Base-by-base conservation (phyloP, 2,797 vertebrate species). In the Takifugu ocellatus region DNA sequence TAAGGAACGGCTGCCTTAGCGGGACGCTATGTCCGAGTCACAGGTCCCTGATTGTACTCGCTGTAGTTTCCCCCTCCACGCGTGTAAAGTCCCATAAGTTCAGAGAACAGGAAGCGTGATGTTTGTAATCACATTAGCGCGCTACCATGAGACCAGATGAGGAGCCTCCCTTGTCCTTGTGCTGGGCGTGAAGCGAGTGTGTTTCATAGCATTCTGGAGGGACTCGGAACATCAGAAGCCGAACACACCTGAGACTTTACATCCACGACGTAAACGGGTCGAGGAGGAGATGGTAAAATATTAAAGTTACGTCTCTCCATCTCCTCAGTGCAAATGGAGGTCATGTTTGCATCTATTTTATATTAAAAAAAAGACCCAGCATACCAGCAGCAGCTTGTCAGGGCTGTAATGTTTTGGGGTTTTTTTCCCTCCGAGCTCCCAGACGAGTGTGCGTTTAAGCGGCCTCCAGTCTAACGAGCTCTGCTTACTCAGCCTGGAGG, bases 401-500 rank as follows among this genome's bases (percentile, higher is more conserved):
- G 27, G 27, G 27, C 27, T 29, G 27, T 29, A 7, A 29, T 29
- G 21, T 21, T 21, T 21, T 1, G 21, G 21, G 1, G 21, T 21
- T 21, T 29, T 29, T 5, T 29, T 29, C 8, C 8, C 27, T 29
- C 27, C 27, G 1, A 29, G 27, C 27, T 6, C 27, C 21, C 27
- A 29, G 27, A 29, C 27, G 8, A 5, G 27, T 29, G 27, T 7
- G 27, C 8, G 27, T 29, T 29, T 29, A 29, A 29, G 27, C 27
- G 6, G 27, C 27, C 27, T 6, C 5, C 33, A 33, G 33, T 8
- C 33, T 66, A 79, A 75, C 48, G 49, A 74, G 64, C 49, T 62
- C 45, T 68, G 66, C 74, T 84, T 61, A 66, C 63, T 79, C 69
- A 59, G 77, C 77, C 51, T 25, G 17, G 54, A 66, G 59, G 56